Percentiles rank a stretch among this genome's conserved stretches.
Evolutionary conservation across 2,113 vertebrate species (phyloP).

Genomic region (Xiphophorus hellerii): DNA sequence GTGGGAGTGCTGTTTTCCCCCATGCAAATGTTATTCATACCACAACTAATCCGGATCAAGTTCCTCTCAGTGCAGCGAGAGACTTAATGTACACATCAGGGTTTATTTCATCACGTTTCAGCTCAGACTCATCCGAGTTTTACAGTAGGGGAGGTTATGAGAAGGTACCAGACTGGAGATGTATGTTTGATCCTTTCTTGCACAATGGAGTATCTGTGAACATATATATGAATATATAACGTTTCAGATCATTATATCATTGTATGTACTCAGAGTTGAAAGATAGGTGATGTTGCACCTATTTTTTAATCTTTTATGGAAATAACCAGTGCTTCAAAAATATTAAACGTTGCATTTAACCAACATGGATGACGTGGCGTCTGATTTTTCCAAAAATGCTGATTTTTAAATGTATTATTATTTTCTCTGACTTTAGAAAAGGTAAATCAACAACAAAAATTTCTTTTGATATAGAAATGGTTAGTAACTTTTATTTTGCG

Average conservation of each 20-base stretch:
- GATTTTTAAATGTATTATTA: background rate
- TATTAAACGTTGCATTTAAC: conserved; percentile 79
- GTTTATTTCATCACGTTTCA: conserved; percentile 18
- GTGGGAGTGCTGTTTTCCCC: conserved; percentile 41
- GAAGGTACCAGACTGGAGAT: conserved; percentile 12
- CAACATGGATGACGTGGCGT: conserved; percentile 31
- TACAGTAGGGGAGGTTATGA: background rate
- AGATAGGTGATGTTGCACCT: conserved; percentile 58
- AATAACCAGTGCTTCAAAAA: conserved; percentile 71
- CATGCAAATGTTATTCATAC: conserved; percentile 51
- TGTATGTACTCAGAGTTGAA: conserved; percentile 70
- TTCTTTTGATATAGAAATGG: background rate
- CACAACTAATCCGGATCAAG: conserved; percentile 37
- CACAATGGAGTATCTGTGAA: conserved; percentile 52
- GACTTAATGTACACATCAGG: conserved; percentile 24
- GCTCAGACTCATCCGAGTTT: conserved; percentile 19
- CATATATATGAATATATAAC: conserved; percentile 55
- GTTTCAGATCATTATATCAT: conserved; percentile 53
- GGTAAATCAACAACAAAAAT: background rate
- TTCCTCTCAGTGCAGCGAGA: background rate
- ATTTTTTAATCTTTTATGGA: conserved; percentile 79
- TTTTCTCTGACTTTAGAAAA: background rate
- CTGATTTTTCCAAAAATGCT: conserved; percentile 7
- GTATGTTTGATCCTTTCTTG: conserved; percentile 51
- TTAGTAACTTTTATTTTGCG: background rate